Evolutionary conservation across 1,140 invertebrate genomes (phyloP).

Genomic region (Eufriesea mexicana): DNA sequence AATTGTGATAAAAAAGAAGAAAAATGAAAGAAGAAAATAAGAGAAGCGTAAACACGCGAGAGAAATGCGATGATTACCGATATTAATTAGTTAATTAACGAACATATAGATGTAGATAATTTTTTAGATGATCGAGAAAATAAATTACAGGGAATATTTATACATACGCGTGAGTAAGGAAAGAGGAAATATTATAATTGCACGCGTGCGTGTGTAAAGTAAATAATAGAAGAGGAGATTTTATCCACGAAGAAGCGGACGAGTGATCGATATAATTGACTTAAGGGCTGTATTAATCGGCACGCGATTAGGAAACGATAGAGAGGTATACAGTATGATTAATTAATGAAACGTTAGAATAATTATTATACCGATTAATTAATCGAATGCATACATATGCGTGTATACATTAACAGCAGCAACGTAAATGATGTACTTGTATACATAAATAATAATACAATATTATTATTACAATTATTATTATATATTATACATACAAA

Average conservation of each 20-base stretch:
- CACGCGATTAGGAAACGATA: slow-evolving; percentile 53
- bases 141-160: slow-evolving; percentile 53
- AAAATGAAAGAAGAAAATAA: neutral
- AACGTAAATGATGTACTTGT: slow-evolving; percentile 45
- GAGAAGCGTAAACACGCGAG: no score
- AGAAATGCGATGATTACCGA: slow-evolving; percentile 22
- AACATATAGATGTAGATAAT: slow-evolving; percentile 39
- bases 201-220: slow-evolving; percentile 47
- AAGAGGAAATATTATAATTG: slow-evolving; percentile 20
- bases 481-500: slow-evolving; percentile 58
- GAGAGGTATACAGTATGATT: slow-evolving; percentile 55
- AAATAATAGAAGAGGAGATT: slow-evolving; percentile 28
- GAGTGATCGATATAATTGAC: slow-evolving; percentile 62
- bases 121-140: slow-evolving; percentile 42
- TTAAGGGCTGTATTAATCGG: slow-evolving; percentile 49
- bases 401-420: slow-evolving; percentile 45
- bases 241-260: slow-evolving; percentile 51
- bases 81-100: slow-evolving; percentile 35
- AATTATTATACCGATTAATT: slow-evolving; percentile 36
- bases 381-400: slow-evolving; percentile 27
- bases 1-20: slow-evolving; percentile 35
- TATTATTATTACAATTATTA: slow-evolving; percentile 48
- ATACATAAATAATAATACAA: slow-evolving; percentile 43
- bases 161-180: slow-evolving; percentile 10
- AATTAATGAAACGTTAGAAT: slow-evolving; percentile 48